phyloP scores from a whole-genome alignment of 1,140 invertebrate genomes.

The Branchinecta lynchi region DNA sequence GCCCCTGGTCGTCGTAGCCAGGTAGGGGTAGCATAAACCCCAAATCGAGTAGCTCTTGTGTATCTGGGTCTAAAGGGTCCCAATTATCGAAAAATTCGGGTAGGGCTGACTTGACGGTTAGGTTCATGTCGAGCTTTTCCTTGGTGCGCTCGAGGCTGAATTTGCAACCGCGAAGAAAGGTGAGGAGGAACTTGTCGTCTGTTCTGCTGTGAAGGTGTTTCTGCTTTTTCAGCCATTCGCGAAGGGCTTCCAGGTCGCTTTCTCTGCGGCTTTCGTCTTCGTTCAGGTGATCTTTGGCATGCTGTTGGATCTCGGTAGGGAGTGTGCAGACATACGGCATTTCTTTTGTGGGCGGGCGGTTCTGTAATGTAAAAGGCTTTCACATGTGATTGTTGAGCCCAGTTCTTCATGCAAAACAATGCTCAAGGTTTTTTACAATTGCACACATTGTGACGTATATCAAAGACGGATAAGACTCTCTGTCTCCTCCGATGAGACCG shows the following conservation, averaged over 20 bases:
- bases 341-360: neutral
- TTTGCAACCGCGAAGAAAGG: conserved; percentile 38
- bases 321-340: conserved; percentile 22
- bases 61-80: conserved; percentile 32
- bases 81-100: conserved; percentile 36
- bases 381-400: no score
- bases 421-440: no score
- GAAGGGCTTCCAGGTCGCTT: conserved; percentile 39
- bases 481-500: no score
- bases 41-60: conserved; percentile 31
- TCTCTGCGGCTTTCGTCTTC: conserved; percentile 40
- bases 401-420: no score
- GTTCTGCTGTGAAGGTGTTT: conserved; percentile 36
- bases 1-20: conserved; percentile 55
- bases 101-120: conserved; percentile 32
- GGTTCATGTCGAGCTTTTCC: conserved; percentile 35
- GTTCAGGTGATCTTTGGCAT: conserved; percentile 39
- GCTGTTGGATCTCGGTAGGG: conserved; percentile 22
- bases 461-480: no score
- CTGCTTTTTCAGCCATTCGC: conserved; percentile 45
- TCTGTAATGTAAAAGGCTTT: no score
- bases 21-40: conserved; percentile 51
- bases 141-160: conserved; percentile 38
- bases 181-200: conserved; percentile 35
- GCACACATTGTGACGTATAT: no score